phyloP scores from a whole-genome alignment of 1,140 invertebrate genomes.

The Amyelois transitella region DNA sequence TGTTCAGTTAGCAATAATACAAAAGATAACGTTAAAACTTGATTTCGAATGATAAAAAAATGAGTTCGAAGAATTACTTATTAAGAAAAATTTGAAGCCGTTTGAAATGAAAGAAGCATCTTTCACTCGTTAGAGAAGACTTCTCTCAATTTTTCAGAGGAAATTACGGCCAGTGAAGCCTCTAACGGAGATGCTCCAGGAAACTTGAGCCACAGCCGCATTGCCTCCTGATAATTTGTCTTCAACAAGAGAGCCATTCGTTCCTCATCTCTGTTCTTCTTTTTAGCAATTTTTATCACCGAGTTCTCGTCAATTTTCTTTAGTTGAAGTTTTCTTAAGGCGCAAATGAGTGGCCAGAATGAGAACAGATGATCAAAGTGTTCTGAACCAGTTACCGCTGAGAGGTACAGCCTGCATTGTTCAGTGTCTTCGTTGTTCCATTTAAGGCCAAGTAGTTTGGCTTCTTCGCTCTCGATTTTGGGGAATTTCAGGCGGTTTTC shows the following conservation, averaged over 20 bases:
- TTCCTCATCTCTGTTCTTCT: constrained; percentile 33
- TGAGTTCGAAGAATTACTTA: no score
- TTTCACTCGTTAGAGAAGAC: constrained; percentile 1
- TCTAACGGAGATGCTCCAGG: constrained; percentile 14
- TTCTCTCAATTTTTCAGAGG: constrained; percentile 5
- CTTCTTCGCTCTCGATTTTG: constrained; percentile 27
- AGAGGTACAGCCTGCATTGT: constrained; percentile 34
- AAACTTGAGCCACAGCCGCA: constrained; percentile 30
- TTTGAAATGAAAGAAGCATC: background rate
- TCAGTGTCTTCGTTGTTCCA: constrained; percentile 33
- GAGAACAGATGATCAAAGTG: constrained; percentile 42
- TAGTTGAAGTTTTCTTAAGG: constrained; percentile 37
- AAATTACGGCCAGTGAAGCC: constrained; percentile 1
- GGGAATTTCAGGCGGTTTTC: constrained; percentile 38
- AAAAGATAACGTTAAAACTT: no score
- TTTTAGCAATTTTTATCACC: constrained; percentile 43
- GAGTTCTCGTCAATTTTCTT: constrained; percentile 38
- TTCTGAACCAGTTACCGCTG: constrained; percentile 43
- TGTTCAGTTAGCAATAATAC: no score
- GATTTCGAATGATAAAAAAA: no score
- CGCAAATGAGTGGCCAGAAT: constrained; percentile 48
- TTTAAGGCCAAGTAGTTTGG: constrained; percentile 29
- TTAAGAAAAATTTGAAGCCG: background rate
- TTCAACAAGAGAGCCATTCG: constrained; percentile 29
- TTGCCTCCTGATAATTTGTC: constrained; percentile 15